Evolutionary conservation across 2,797 vertebrate genomes (phyloP), one percentile per base, ranked within the genome.

Genomic region (Australoheros facetus): DNA sequence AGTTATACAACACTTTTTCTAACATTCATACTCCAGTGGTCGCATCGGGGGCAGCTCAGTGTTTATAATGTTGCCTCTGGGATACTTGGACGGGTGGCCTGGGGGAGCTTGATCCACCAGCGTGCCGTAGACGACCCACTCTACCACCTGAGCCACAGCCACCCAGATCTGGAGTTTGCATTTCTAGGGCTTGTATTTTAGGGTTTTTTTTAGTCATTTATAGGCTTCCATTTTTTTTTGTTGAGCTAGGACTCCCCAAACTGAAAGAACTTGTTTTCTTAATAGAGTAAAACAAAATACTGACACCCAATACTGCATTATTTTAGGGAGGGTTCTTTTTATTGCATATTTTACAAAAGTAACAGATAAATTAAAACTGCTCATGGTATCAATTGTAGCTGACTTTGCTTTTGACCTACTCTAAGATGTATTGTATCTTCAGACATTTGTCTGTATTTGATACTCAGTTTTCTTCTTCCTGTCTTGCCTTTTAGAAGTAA

Each of bases 241-340:
- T 64, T 2, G 39, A 64, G 37, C 21, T 64, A 26, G 8, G 14
- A 26, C 39, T 42, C 12, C 39, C 4, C 13, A 7, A 45, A 1
- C 60, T 17, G 60, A 64, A 39, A 45, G 37, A 45, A 64, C 14
- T 11, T 53, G 48, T 19, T 53, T 64, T 45, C 21, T 64, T 14
- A 45, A 45, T 26, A 2, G 39, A 13, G 39, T 7, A 0, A 26
- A 3, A 56, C 1, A 23, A 13, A 60, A 21, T 23, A 28, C 16
- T 48, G 23, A 4, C 32, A 26, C 1, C 12, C 7, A 60, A 37
- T 23, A 12, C 23, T 48, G 14, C 6, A 26, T 66, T 66, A 23
- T 45, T 45, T 48, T 1, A 10, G 42, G 0, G 62, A 28, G 4
- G 2, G 5, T n/a, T 30, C 0, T 53, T 3, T 30, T 19, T 19